These are phyloP conservation scores for Branchinecta lynchi DNA, from an alignment of 1,140 invertebrate species.

Conservation along the genomic window DNA sequence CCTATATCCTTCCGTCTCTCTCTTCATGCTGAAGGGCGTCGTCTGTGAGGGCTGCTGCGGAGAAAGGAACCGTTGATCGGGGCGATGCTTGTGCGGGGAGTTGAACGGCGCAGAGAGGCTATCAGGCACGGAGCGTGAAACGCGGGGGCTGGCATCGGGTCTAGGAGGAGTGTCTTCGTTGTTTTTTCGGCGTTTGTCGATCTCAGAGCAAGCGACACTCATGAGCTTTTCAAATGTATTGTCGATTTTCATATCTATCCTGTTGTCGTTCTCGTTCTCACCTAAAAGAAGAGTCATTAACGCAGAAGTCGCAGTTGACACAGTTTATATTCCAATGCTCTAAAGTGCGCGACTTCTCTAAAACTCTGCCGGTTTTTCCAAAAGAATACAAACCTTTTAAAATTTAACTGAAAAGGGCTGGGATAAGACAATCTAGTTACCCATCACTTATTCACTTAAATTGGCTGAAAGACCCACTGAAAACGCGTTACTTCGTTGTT, in stretches of 20 bases:
- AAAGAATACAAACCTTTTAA: too few relatives aligned
- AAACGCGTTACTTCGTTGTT: too few relatives aligned
- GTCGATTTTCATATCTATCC: background rate
- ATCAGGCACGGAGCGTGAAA: background rate
- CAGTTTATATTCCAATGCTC: too few relatives aligned
- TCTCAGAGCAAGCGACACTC: background rate
- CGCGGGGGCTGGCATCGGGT: background rate
- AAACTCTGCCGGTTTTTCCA: too few relatives aligned
- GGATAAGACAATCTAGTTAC: too few relatives aligned
- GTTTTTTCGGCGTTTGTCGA: background rate
- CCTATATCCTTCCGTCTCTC: background rate
- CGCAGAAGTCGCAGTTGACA: too few relatives aligned
- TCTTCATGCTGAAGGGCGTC: background rate
- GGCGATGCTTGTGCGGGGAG: background rate
- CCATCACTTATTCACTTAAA: too few relatives aligned
- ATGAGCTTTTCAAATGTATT: slow-evolving; percentile 1
- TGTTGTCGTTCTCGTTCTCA: too few relatives aligned
- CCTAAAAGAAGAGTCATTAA: too few relatives aligned
- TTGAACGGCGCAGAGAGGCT: background rate
- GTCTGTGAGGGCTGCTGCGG: background rate
- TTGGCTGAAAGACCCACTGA: too few relatives aligned
- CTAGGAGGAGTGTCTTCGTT: background rate
- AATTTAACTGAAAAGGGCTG: too few relatives aligned
- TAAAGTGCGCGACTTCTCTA: too few relatives aligned
- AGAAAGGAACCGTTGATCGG: background rate